Conservation (phyloP, 2,113 vertebrate species). For the Callithrix jacchus region DNA sequence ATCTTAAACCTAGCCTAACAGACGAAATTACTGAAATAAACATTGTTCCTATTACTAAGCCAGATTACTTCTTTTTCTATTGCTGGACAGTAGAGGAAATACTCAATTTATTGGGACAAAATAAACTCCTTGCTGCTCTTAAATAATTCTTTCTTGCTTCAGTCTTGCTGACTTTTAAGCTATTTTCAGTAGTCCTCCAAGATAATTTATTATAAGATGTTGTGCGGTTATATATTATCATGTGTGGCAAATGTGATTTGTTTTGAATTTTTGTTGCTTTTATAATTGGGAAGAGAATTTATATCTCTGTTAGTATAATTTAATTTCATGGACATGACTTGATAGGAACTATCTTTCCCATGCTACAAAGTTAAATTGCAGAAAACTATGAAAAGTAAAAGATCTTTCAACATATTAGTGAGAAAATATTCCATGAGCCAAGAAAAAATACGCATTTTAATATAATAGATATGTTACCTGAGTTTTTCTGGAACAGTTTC, state of each 20-base stretch:
- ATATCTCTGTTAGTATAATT: slow-evolving; percentile 48
- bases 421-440: neutral
- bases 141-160: neutral
- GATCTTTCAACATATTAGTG: neutral
- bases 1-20: neutral
- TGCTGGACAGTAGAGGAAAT: neutral
- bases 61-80: neutral
- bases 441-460: neutral
- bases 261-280: slow-evolving; percentile 42
- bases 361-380: neutral
- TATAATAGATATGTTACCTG: neutral
- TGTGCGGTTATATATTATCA: neutral
- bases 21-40: neutral
- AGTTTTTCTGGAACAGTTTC: neutral
- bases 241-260: neutral
- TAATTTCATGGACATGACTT: slow-evolving; percentile 8
- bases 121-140: neutral
- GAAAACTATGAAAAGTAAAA: neutral
- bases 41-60: neutral
- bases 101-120: neutral
- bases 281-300: slow-evolving; percentile 27
- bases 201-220: slow-evolving; percentile 10
- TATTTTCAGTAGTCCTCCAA: slow-evolving; percentile 17
- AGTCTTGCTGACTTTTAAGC: neutral
- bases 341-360: neutral